Percentiles rank a stretch among this genome's conserved stretches.
Evolutionary conservation across 2,888 invertebrate species (phyloP).

Genomic region (Aphodius granarius): DNA sequence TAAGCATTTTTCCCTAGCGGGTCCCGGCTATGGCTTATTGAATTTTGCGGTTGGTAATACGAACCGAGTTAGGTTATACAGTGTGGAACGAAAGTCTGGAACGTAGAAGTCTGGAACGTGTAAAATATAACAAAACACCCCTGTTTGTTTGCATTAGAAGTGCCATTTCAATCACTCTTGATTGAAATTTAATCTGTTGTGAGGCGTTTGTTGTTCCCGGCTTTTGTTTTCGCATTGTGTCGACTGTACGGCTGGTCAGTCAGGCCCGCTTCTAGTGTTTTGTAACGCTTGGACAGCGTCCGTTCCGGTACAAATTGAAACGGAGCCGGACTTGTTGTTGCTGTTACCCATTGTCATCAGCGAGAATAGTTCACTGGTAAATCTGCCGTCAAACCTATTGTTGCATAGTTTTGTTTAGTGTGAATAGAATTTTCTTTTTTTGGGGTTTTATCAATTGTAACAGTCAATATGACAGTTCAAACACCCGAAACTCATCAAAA

Average conservation of each 20-base stretch:
- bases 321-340: background rate
- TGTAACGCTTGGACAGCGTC: background rate
- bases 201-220: background rate
- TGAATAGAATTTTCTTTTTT: background rate
- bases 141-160: background rate
- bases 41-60: no score
- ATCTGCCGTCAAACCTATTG: background rate
- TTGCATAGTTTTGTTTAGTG: background rate
- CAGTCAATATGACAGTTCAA: no score
- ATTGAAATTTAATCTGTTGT: background rate
- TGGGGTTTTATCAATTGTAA: no score
- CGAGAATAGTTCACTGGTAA: background rate
- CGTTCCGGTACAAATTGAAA: background rate
- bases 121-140: no score
- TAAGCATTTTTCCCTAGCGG: no score
- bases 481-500: no score
- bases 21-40: background rate
- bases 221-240: background rate
- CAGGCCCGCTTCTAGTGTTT: background rate
- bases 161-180: background rate
- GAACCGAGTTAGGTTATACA: no score
- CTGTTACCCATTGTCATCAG: background rate
- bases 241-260: background rate
- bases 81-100: no score
- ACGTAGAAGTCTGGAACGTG: no score